Base-by-base conservation (phyloP, 2,888 invertebrate species). In the Masnerella sp. region DNA sequence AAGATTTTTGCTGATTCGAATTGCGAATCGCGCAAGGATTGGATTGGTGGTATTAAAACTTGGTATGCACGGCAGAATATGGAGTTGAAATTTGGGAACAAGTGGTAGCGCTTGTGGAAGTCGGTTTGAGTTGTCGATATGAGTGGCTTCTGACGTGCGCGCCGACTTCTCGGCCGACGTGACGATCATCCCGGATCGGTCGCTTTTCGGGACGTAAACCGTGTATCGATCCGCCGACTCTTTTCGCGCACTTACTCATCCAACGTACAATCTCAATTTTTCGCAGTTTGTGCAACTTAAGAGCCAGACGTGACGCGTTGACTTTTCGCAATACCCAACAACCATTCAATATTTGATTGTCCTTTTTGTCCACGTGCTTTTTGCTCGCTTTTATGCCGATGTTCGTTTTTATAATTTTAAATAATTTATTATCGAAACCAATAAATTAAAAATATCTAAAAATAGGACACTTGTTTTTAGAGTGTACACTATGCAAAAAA, bases 111-210 rank as follows among this genome's bases (percentile, higher is more conserved):
- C 28, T 51, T 42, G 32, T 40, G 49, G 32, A 61, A 69, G 47
- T 69, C 45, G 30, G 47, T 54, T 52, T 18, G 28, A 47, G 40
- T 61, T 40, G 51, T 43, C 62, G 56, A 70, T 62, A 70, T 62
- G 62, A 70, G 54, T 70, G 25, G 40, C 59, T 61, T 28, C 38
- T 51, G 64, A 64, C 56, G 45, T 47, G 25, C 38, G 61, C 45
- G 15, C 43, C 12, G 56, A 61, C 54, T 70, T 62, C 40, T 28
- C 32, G 22, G 47, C 5, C 70, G 70, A 70, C 70, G 70, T 70
- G 70, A 70, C 52, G 62, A 70, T 70, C 70, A 64, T 70, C 36
- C 70, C 51, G 11, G 62, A 70, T 70, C 45, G 49, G 28, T 59
- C 28, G 69, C 36, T 45, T 56, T 61, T 28, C 15, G 51, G 47